Evolutionary conservation across 2,888 invertebrate genomes (phyloP), one percentile per base, ranked within the genome.

Genomic region (Drosophila antonietae): DNA sequence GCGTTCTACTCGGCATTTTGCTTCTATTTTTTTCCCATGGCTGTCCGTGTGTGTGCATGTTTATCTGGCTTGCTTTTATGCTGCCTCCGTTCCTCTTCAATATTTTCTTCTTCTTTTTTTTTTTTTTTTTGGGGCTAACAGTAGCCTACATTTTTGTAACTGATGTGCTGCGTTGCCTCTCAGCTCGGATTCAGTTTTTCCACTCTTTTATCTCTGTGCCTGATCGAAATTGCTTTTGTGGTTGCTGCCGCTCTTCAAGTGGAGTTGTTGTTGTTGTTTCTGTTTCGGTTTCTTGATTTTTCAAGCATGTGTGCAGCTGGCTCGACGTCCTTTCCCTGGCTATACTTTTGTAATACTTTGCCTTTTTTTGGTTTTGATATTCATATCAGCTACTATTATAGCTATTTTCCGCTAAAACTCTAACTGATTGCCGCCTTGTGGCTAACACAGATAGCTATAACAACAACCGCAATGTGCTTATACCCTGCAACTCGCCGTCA

Each of bases 171-270:
- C 79, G 78, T 71, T 73, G 89, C 81, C 75, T 75, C 75, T 75
- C 73, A 44, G 75, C 85, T 83, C 66, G 57, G 65, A 62, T 51
- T 70, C 72, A 37, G 67, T 52, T 67, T 65, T 78, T 69, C 57
- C 41, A 59, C 28, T 57, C 71, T 81, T 84, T 73, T 83, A 87
- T 90, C 90, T 89, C 62, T 73, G 68, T 59, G 86, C 71, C 83
- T 89, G 90, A 87, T 87, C 90, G 90, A 87, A 87, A 87, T 87
- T 87, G 90, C 87, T 89, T 90, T 90, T 90, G 90, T 81, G 88
- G 88, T 90, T 90, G 72, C 80, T 73, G 59, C 59, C 64, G 47
- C 64, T 65, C 67, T 52, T 35, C 33, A 20, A 8, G 33, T 33
- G 31, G n/a, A n/a, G 10, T 28, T 75, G 20, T 44, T 73, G 76